Evolutionary conservation across 2,888 invertebrate genomes (phyloP), one percentile per base, ranked within the genome.

Genomic region (Apeira syringaria): DNA sequence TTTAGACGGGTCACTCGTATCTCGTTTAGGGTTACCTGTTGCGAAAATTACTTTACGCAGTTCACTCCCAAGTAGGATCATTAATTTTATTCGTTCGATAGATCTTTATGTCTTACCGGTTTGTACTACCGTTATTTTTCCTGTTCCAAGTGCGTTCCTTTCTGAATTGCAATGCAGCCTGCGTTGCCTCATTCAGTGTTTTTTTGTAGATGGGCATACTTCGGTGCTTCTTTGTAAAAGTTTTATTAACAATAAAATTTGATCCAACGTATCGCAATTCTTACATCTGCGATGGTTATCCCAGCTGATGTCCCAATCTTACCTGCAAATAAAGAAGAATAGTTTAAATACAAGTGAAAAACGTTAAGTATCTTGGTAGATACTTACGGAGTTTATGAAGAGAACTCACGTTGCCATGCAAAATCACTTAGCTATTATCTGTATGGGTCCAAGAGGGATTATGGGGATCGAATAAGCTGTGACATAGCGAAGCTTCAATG

Each of bases 301-400:
- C 29, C 45, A 47, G 50, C 38, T 50, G 53, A 53, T 47, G 47
- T 50, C 53, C 55, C 53, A 59, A 44, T 61, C 55, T 60, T 76
- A 76, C 76, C 74, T 71, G 75, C 49, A 70, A 75, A 58, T 48
- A 65, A 61, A 53, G 57, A 68, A 62, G 61, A 53, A 52, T 28
- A 33, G 43, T 43, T 28, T 48, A 50, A 47, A 35, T 42, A 45
- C 41, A 43, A 20, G 15, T 6, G n/a, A 33, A 39, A 46, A 46
- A 35, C 13, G 11, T 9, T 37, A 24, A 24, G 9, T 15, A 37
- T n/a, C n/a, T n/a, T n/a, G n/a, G n/a, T 15, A 15, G 15, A 4
- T 15, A 15, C 15, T 15, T 15, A 15, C 1, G 2, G n/a, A 20
- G 39, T 26, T 31, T 35, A 45, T 30, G 34, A 34, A 38, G 30